Percentiles rank a stretch among this genome's conserved stretches.
These are phyloP conservation scores for Otis tarda DNA, from an alignment of 2,113 vertebrate species.

Conservation along the genomic window DNA sequence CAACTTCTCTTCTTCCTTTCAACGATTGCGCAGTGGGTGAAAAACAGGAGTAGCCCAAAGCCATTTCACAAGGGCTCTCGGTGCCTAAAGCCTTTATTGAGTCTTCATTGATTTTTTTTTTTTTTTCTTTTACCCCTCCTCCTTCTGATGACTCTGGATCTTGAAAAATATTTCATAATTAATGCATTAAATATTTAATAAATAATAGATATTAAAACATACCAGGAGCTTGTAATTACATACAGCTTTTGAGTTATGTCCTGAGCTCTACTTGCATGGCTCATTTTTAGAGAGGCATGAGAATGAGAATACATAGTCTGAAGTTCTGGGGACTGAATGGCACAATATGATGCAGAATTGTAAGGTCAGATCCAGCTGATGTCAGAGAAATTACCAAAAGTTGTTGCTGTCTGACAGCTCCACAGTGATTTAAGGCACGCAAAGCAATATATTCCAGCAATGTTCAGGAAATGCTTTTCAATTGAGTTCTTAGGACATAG, in stretches of 20 bases:
- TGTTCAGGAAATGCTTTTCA: background rate
- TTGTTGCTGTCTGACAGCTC: background rate
- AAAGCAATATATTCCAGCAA: background rate
- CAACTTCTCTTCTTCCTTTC: background rate
- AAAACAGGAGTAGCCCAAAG: background rate
- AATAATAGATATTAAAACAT: background rate
- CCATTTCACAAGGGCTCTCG: background rate
- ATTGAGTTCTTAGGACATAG: background rate
- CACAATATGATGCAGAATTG: background rate
- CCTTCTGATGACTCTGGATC: background rate
- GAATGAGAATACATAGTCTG: background rate
- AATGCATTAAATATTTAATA: background rate
- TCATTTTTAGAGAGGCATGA: background rate
- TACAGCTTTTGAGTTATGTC: background rate
- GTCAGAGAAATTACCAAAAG: background rate
- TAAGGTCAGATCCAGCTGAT: background rate
- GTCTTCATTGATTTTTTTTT: background rate
- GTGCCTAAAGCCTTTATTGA: background rate
- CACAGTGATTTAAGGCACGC: background rate
- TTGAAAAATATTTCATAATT: background rate
- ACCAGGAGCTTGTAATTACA: background rate
- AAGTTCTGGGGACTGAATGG: background rate
- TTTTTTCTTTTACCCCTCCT: too few relatives aligned
- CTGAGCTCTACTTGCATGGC: background rate
- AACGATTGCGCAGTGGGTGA: fast-evolving